Evolutionary conservation across 2,888 invertebrate genomes (phyloP).

Genomic region (Trichogramma evanescens): DNA sequence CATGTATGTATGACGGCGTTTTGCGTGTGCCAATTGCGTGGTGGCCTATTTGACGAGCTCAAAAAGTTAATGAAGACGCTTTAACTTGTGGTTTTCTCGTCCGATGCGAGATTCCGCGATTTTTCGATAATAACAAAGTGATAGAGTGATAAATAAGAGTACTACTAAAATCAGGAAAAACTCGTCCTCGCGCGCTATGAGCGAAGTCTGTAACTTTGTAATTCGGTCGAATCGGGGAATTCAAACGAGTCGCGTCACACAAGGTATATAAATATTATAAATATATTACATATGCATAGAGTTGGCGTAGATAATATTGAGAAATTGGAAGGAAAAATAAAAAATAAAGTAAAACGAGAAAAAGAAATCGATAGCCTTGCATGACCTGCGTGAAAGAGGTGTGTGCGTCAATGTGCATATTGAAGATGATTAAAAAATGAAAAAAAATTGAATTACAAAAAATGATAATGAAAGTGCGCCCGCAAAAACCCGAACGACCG

Average conservation of each 20-base stretch:
- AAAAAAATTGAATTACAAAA: constrained; percentile 19
- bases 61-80: not conserved
- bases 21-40: constrained; percentile 13
- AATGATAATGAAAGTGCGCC: constrained; percentile 20
- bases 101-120: constrained; percentile 8
- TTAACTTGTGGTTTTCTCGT: constrained; percentile 7
- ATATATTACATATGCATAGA: too few relatives aligned
- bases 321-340: constrained; percentile 1
- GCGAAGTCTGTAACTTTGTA: constrained; percentile 12
- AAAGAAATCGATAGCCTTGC: constrained; percentile 16
- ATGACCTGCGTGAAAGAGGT: constrained; percentile 21
- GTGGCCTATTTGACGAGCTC: constrained; percentile 14
- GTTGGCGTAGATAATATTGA: too few relatives aligned
- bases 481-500: constrained; percentile 15
- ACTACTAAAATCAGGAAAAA: not conserved
- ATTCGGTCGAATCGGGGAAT: constrained; percentile 11
- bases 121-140: not conserved
- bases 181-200: not conserved
- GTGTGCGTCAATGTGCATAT: too few relatives aligned
- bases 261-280: too few relatives aligned
- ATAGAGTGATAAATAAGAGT: not conserved
- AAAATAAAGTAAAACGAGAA: not conserved
- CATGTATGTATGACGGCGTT: constrained; percentile 15
- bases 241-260: not conserved
- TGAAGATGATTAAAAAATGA: too few relatives aligned